A percentile compares a stretch with the other conserved stretches of the same genome.
phyloP scores from a whole-genome alignment of 2,888 invertebrate genomes.

The Agelastica alni region DNA sequence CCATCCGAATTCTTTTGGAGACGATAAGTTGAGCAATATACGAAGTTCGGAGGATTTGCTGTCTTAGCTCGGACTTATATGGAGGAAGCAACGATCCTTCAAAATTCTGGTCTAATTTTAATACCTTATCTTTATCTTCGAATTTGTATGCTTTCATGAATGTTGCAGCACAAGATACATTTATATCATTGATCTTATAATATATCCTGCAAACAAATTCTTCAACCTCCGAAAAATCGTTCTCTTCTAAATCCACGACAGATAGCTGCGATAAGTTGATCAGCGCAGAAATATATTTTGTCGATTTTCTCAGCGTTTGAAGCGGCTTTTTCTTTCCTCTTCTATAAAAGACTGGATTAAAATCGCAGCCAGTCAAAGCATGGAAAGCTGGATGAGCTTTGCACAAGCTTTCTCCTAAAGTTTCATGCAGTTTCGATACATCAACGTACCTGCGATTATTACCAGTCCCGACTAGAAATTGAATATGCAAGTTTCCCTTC shows the following conservation, averaged over 20 bases:
- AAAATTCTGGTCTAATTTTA: conserved; percentile 12
- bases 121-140: conserved; percentile 8
- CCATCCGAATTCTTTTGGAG: too few species aligned
- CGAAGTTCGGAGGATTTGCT: background rate
- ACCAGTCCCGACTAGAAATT: conserved; percentile 32
- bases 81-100: conserved; percentile 1
- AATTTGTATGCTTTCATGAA: conserved; percentile 23
- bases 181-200: conserved; percentile 27
- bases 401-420: conserved; percentile 35
- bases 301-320: conserved; percentile 26
- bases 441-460: conserved; percentile 35
- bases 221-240: conserved; percentile 20
- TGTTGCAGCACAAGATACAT: conserved; percentile 31
- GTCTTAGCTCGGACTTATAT: background rate
- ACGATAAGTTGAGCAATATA: conserved; percentile 1
- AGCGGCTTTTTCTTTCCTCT: conserved; percentile 35
- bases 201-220: conserved; percentile 34
- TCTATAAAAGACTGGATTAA: conserved; percentile 26
- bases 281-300: too few species aligned
- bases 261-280: conserved; percentile 25
- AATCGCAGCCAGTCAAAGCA: conserved; percentile 42
- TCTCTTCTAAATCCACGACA: conserved; percentile 20
- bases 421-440: conserved; percentile 35
- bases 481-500: background rate
- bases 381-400: conserved; percentile 41